Conservation (phyloP, 2,888 invertebrate genomes). For the Apamea sordens region DNA sequence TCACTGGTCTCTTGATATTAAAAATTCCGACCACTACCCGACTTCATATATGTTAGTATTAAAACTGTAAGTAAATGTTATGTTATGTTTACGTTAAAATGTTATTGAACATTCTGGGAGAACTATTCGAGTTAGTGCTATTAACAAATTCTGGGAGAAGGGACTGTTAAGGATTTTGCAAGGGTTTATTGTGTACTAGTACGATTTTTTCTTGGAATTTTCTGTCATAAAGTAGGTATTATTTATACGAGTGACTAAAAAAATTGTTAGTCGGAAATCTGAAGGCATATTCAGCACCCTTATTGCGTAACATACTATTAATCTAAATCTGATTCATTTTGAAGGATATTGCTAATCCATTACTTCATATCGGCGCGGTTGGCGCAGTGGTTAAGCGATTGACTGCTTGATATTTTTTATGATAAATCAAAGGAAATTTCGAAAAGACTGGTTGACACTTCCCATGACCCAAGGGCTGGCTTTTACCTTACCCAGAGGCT, state of each 20-base stretch:
- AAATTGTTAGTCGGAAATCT: neutral
- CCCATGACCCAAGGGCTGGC: too few relatives aligned
- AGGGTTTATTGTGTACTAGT: slow-evolving; percentile 34
- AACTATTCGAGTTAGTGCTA: slow-evolving; percentile 51
- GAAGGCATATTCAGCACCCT: neutral
- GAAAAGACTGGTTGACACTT: too few relatives aligned
- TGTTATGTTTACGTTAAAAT: slow-evolving; percentile 44
- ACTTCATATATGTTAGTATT: slow-evolving; percentile 68
- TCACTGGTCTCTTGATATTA: slow-evolving; percentile 76
- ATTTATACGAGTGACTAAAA: neutral
- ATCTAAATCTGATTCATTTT: too few relatives aligned
- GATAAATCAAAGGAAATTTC: too few relatives aligned
- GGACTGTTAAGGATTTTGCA: slow-evolving; percentile 15
- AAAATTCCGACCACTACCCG: slow-evolving; percentile 78
- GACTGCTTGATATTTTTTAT: too few relatives aligned
- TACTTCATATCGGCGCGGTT: too few relatives aligned
- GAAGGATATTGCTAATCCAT: too few relatives aligned
- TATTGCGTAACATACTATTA: too few relatives aligned
- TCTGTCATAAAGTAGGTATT: neutral
- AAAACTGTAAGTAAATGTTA: slow-evolving; percentile 50
- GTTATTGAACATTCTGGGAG: slow-evolving; percentile 61
- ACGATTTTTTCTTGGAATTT: neutral
- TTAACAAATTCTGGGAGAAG: slow-evolving; percentile 46
- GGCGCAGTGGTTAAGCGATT: too few relatives aligned
- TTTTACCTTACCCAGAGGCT: too few relatives aligned